Evolutionary conservation across 1,140 invertebrate genomes (phyloP).

Genomic region (Psix sp.): DNA sequence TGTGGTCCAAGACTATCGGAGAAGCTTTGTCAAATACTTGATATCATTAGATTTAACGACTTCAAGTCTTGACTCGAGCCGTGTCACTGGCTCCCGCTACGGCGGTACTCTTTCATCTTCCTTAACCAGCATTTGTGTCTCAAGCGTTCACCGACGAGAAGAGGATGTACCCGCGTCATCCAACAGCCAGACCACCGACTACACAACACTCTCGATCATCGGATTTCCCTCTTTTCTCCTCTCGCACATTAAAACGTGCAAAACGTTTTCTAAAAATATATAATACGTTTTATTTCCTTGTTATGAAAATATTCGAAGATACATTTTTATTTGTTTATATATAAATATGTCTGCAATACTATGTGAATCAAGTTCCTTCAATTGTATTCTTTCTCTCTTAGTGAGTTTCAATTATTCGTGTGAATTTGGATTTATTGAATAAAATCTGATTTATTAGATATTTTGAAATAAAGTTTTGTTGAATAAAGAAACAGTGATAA

Average conservation of each 20-base stretch:
- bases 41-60: conserved; percentile 74
- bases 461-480: too few relatives aligned
- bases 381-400: too few relatives aligned
- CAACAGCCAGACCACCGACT: conserved; percentile 48
- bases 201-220: conserved; percentile 44
- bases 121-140: conserved; percentile 67
- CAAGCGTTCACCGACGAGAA: conserved; percentile 33
- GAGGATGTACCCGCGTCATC: conserved; percentile 43
- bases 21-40: conserved; percentile 69
- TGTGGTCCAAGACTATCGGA: conserved; percentile 62
- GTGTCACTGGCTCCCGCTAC: conserved; percentile 68
- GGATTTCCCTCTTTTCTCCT: conserved; percentile 45
- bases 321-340: too few relatives aligned
- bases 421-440: too few relatives aligned
- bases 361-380: too few relatives aligned
- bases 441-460: too few relatives aligned
- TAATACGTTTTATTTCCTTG: too few relatives aligned
- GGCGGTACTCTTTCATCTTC: conserved; percentile 71
- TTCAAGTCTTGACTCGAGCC: conserved; percentile 63
- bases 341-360: too few relatives aligned
- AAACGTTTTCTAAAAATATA: conserved; percentile 50
- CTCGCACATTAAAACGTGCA: conserved; percentile 39
- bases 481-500: too few relatives aligned
- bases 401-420: too few relatives aligned
- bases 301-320: too few relatives aligned